phyloP scores from a whole-genome alignment of 2,888 invertebrate genomes.

The Nomada lathburiana region DNA sequence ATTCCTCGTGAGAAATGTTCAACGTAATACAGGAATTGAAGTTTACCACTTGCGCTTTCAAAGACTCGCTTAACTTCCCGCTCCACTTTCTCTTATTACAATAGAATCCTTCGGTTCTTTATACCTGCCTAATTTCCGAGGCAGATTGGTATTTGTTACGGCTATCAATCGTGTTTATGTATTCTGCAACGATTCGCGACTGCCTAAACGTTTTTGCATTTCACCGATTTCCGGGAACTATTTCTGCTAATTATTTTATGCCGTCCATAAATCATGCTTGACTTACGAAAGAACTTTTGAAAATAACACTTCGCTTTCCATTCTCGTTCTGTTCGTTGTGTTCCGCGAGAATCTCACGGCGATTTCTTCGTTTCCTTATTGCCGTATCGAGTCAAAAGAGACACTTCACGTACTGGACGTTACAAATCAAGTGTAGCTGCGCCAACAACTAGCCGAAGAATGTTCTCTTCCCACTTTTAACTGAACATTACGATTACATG shows the following conservation, averaged over 20 bases:
- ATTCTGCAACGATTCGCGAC: conserved; percentile 6
- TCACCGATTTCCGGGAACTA: neutral
- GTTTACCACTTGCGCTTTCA: conserved; percentile 56
- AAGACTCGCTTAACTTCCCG: conserved; percentile 67
- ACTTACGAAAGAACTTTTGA: neutral
- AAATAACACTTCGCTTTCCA: neutral
- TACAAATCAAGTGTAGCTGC: conserved; percentile 72
- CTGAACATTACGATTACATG: conserved; percentile 38
- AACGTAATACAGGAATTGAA: conserved; percentile 55
- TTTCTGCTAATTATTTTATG: neutral
- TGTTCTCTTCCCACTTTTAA: conserved; percentile 52
- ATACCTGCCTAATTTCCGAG: conserved; percentile 52
- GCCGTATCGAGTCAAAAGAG: conserved; percentile 50
- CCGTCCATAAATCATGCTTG: neutral
- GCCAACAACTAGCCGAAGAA: conserved; percentile 55
- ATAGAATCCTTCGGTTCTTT: conserved; percentile 61
- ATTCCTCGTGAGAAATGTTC: conserved; percentile 48
- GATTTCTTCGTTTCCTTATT: conserved; percentile 67
- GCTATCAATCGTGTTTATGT: conserved; percentile 19
- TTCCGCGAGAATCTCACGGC: neutral
- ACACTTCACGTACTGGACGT: conserved; percentile 68
- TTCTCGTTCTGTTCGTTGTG: neutral
- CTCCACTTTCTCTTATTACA: conserved; percentile 74
- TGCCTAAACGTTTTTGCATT: neutral
- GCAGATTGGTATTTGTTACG: conserved; percentile 40